Percentiles rank a stretch among this genome's conserved stretches.
These are phyloP conservation scores for Cepaea nemoralis DNA, from an alignment of 1,140 invertebrate genomes.

Conservation along the genomic window DNA sequence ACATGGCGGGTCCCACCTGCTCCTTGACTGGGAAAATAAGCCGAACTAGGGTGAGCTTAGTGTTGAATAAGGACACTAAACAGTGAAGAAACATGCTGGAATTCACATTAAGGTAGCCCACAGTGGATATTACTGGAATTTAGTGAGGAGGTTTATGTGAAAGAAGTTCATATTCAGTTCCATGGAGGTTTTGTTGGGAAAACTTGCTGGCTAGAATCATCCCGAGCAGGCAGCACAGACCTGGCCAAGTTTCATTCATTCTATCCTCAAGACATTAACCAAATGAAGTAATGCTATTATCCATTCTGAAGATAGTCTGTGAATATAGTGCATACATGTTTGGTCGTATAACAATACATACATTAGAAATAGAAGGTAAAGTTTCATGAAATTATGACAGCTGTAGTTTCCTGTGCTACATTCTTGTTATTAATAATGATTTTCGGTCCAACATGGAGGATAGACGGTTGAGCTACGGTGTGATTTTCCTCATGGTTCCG, in stretches of 20 bases:
- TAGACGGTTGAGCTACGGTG: too few relatives aligned
- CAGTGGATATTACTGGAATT: slow-evolving; percentile 77
- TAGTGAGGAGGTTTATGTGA: slow-evolving; percentile 49
- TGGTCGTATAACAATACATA: slow-evolving; percentile 66
- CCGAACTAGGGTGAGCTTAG: too few relatives aligned
- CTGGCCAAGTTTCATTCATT: slow-evolving; percentile 69
- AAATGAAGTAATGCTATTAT: slow-evolving; percentile 45
- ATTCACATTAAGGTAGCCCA: slow-evolving; percentile 75
- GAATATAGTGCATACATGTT: slow-evolving; percentile 66
- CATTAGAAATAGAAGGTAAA: slow-evolving; percentile 58
- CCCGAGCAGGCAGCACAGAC: slow-evolving; percentile 41
- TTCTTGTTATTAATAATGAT: too few relatives aligned
- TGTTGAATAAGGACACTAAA: too few relatives aligned
- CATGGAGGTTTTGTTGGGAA: slow-evolving; percentile 80
- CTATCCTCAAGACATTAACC: slow-evolving; percentile 77
- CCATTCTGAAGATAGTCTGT: slow-evolving; percentile 57
- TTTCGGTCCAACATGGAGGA: too few relatives aligned
- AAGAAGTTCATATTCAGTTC: slow-evolving; percentile 76
- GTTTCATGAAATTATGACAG: too few relatives aligned
- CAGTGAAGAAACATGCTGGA: too few relatives aligned
- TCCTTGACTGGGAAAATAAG: too few relatives aligned
- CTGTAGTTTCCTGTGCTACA: too few relatives aligned
- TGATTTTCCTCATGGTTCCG: too few relatives aligned
- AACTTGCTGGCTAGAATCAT: slow-evolving; percentile 73
- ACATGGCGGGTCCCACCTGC: too few relatives aligned